Conservation (phyloP, 2,797 vertebrate species). For the Sebastes kiyomatsui region DNA sequence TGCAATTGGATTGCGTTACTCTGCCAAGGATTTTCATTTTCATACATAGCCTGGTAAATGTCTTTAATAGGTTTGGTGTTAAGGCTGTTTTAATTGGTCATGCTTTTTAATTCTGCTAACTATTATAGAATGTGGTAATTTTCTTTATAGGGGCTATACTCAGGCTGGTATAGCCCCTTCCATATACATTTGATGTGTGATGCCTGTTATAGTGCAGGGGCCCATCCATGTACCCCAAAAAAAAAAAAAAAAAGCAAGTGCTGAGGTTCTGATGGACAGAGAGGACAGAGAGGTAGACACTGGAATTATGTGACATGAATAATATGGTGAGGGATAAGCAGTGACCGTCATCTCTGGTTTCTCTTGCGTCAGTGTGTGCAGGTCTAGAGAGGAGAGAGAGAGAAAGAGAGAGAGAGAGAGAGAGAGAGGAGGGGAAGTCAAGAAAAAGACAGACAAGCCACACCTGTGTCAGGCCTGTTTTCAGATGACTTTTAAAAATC, state of each 20-base stretch:
- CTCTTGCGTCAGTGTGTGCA: conserved; percentile 78
- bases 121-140: conserved; percentile 57
- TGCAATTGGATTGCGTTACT: conserved; percentile 79
- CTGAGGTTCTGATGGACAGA: conserved; percentile 56
- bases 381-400: conserved; percentile 47
- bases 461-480: conserved; percentile 70
- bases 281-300: conserved; percentile 74
- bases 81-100: conserved; percentile 71
- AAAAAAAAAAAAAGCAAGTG: conserved; percentile 25
- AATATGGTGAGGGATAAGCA: conserved; percentile 73
- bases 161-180: conserved; percentile 50
- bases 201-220: conserved; percentile 70
- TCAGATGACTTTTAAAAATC: conserved; percentile 32
- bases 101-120: conserved; percentile 66
- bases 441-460: conserved; percentile 64
- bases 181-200: conserved; percentile 68
- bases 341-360: conserved; percentile 75
- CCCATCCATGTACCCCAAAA: conserved; percentile 27
- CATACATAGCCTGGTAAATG: conserved; percentile 74
- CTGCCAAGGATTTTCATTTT: conserved; percentile 77
- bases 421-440: conserved; percentile 52
- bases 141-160: conserved; percentile 64
- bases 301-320: conserved; percentile 84
- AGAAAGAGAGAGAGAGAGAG: background rate
- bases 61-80: conserved; percentile 68